Base-by-base conservation (phyloP, 2,797 vertebrate genomes). In the Acanthopagrus latus region DNA sequence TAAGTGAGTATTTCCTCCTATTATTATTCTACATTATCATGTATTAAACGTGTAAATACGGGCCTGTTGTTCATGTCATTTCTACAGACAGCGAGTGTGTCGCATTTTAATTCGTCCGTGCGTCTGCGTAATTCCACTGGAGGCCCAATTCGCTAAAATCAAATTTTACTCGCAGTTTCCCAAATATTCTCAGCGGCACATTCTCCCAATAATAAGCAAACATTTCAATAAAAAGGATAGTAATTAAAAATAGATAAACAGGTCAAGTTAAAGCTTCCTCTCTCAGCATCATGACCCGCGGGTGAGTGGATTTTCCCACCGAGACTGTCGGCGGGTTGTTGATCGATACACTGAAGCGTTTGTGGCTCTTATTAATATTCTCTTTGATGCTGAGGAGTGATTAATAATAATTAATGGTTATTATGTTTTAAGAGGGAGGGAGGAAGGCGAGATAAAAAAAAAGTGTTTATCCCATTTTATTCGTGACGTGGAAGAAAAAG, bases 361-460 rank as follows among this genome's bases (percentile, higher is more conserved):
- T 60, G 66, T 75, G 78, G 77, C 81, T 17, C 54, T 76, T 20
- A 91, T 93, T 74, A 87, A 93, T 90, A 93, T 92, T 94, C 89
- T 65, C 87, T 93, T 91, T 94, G 90, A 92, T 89, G 77, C 48
- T n/a, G 67, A 73, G 75, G 55, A 23, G 9, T 62, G 51, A 88
- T 86, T 84, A 73, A 78, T 72, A 23, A 23, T 76, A 62, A 86
- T 80, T 75, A 8, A 78, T 76, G 72, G 27, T 56, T 59, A 38
- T 67, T 5, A 3, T 18, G 46, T 17, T 44, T 1, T 21, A 2
- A 11, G 13, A 14, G 12, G 27, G 25, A 27, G 7, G 38, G 18
- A 43, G 50, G 17, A 11, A 21, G 6, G 20, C 3, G 12, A 25
- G 7, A 20, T 52, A 43, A 70, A 57, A 70, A 27, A 27, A 27